These are phyloP conservation scores for Gasteruption jaculator DNA, from an alignment of 2,888 invertebrate species.

Conservation along the genomic window DNA sequence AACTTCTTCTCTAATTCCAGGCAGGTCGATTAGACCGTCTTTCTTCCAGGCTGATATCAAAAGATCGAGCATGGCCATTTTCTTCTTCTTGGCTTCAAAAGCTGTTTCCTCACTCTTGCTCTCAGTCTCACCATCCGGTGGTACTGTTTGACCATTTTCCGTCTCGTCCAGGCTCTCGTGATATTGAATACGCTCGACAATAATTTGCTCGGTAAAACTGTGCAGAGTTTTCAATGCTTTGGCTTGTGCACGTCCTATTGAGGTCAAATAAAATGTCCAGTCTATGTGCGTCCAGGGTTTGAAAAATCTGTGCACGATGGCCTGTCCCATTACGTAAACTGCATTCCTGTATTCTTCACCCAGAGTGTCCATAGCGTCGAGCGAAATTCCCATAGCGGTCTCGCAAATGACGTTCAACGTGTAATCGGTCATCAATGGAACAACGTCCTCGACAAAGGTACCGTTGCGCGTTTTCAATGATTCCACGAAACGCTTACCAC, in stretches of 20 bases:
- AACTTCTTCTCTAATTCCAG: conserved; percentile 43
- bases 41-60: conserved; percentile 33
- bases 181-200: conserved; percentile 33
- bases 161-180: conserved; percentile 32
- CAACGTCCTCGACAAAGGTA: conserved; percentile 55
- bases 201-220: conserved; percentile 53
- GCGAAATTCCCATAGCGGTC: conserved; percentile 38
- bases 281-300: conserved; percentile 59
- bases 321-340: conserved; percentile 20
- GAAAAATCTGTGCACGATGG: conserved; percentile 30
- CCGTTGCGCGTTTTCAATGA: conserved; percentile 37
- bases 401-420: conserved; percentile 67
- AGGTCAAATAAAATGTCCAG: conserved; percentile 55
- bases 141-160: no score
- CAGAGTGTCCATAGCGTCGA: conserved; percentile 13
- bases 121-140: no score
- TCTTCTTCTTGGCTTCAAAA: no score
- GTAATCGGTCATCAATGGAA: conserved; percentile 58
- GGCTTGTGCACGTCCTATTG: conserved; percentile 54
- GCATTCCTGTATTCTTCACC: conserved; percentile 24
- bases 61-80: conserved; percentile 41
- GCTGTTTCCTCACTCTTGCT: no score
- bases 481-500: conserved; percentile 44
- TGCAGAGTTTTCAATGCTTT: conserved; percentile 54
- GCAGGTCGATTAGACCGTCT: conserved; percentile 31